Evolutionary conservation across 2,797 vertebrate genomes (phyloP), one percentile per base, ranked within the genome.

Genomic region (Leuciscus waleckii): DNA sequence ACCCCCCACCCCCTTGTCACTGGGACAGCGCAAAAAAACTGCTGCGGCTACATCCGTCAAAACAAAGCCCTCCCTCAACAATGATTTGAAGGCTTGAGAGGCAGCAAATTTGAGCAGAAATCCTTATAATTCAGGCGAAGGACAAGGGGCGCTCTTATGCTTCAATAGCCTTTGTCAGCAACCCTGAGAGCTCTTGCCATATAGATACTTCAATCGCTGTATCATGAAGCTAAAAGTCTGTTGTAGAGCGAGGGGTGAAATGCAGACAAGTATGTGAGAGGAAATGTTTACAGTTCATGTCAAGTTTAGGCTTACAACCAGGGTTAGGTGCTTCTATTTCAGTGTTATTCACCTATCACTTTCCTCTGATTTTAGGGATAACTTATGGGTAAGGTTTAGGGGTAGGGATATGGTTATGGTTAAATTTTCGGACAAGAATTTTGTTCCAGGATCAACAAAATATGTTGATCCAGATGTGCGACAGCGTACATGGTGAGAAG

Each of bases 1-100:
- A 65, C 17, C 73, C 56, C 26, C 4, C 17, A 68, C 9, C 35
- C 19, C 1, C 32, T 35, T 14, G 49, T 61, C 63, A 76, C 32
- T 37, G 9, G 75, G 69, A 74, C 56, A 41, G 35, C 13, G 23
- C 35, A 32, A 78, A 65, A 61, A 58, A 77, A 78, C n/a, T 13
- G 29, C 43, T 61, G 49, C 21, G 11, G 21, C 29, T 29, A 43
- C 43, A 26, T 41, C 10, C 13, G 49, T 83, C 77, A 76, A 43
- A 83, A 85, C 79, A 87, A 87, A 87, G 77, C 26, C 7, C 32
- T 87, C 29, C 7, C 49, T 85, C 29, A 76, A 58, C 76, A 83
- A 58, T 35, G 26, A 14, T 13, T 54, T 26, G 26, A 29, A 76
- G 61, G 49, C 43, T 56, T 14, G 29, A 84, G 32, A 26, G 16